phyloP scores from a whole-genome alignment of 1,140 invertebrate genomes.

The Kradibia gibbosae region DNA sequence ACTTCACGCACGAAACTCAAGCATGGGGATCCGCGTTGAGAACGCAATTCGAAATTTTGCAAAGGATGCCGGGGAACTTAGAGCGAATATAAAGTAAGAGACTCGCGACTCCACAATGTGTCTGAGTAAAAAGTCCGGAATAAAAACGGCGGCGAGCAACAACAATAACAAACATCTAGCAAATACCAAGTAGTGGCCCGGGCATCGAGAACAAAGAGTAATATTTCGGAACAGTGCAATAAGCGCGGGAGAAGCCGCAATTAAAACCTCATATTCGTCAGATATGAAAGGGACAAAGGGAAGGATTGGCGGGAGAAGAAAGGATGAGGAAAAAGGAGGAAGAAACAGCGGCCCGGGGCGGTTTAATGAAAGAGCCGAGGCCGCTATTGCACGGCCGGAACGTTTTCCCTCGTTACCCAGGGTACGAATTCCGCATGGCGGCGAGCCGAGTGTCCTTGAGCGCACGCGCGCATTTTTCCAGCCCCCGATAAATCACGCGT shows the following conservation, averaged over 20 bases:
- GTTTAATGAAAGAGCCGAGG: neutral
- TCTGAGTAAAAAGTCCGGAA: no score
- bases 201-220: conserved; percentile 1
- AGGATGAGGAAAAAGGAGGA: neutral
- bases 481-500: neutral
- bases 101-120: no score
- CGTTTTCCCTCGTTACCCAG: conserved; percentile 9
- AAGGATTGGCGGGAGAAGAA: neutral
- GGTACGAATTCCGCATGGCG: neutral
- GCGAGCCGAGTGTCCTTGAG: neutral
- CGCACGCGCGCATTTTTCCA: neutral
- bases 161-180: neutral
- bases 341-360: neutral
- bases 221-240: neutral
- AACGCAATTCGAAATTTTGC: no score
- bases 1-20: no score
- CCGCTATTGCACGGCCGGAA: neutral
- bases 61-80: no score
- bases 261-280: conserved; percentile 25
- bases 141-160: neutral
- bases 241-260: neutral
- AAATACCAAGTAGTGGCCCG: neutral
- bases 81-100: no score
- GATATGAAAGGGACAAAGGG: neutral
- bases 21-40: no score